Conservation (phyloP, 1,140 invertebrate species). For the Listronotus oregonensis region DNA sequence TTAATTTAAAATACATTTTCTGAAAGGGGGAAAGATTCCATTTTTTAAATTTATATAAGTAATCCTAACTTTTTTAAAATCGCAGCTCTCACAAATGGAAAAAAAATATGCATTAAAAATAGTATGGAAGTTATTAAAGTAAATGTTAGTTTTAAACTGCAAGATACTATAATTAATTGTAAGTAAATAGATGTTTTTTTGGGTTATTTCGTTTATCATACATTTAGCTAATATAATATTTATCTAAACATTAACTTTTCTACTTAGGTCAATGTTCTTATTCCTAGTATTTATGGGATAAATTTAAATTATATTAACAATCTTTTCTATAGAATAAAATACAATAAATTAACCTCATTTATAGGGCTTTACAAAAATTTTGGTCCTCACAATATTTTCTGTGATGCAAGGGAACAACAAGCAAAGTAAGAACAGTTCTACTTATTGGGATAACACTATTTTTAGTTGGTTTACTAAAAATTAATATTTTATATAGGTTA, state of each 20-base stretch:
- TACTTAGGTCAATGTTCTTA: neutral
- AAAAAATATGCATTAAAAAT: neutral
- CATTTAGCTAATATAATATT: constrained; percentile 2
- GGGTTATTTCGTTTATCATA: neutral
- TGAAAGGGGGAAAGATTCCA: neutral
- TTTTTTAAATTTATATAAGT: no score
- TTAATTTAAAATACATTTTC: neutral
- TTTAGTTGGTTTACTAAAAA: no score
- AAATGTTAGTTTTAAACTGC: neutral
- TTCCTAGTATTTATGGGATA: neutral
- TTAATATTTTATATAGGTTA: no score
- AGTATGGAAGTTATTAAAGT: neutral
- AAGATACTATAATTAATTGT: neutral
- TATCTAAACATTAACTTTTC: neutral
- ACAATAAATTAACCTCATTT: no score
- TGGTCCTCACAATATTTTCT: no score
- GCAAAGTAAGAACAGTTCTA: no score
- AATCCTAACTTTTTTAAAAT: no score
- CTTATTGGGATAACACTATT: no score
- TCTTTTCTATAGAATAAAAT: neutral
- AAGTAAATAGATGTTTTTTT: neutral
- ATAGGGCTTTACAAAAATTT: no score
- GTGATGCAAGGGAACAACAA: no score
- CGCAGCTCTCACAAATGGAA: neutral
- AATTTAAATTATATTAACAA: neutral